Base-by-base conservation (phyloP, 2,113 vertebrate species). In the Delphinapterus leucas region DNA sequence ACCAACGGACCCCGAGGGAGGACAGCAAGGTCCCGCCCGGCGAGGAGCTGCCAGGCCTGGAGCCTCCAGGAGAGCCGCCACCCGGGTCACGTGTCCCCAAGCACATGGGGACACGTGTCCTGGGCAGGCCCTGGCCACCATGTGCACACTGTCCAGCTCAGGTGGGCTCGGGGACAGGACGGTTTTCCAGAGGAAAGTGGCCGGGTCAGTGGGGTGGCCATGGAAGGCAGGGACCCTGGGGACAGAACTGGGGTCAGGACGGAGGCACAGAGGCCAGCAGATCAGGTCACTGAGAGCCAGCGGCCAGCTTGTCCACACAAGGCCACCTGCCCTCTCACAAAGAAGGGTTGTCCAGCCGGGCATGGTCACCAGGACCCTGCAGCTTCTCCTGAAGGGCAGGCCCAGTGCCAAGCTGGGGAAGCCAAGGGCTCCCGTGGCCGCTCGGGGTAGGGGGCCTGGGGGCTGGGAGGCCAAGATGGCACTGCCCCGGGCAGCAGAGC, bases 21-120 rank as follows among this genome's bases (percentile, higher is more conserved):
- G 15, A 67, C 8, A 3, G 28, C 0, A 1, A 41, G 6, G 38
- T 55, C 53, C 33, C 31, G 2, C 60, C 1, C 3, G 5, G 63
- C 4, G 0, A 28, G 47, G 85, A 1, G 8, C 70, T 67, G 28
- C 70, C 33, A 47, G 36, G 36, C 73, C 92, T n/a, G 17, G 47
- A 20, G 28, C 61, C 36, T 26, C 71, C 31, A 5, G 60, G 17
- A 31, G 7, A 7, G 67, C 15, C 1, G 5, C 23, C 36, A 49
- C 33, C 28, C 26, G 2, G 8, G 6, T 18, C 11, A 2, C 2
- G 18, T 58, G 49, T 70, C 36, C 20, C n/a, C 80, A 38, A 2
- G 38, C 74, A 11, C 0, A 0, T 31, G 1, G 2, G 33, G 25
- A 65, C n/a, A n/a, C 17, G 3, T 12, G n/a, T 67, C 26, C 70